These are phyloP conservation scores for Notothenia coriiceps DNA, from an alignment of 2,113 vertebrate species.

Conservation along the genomic window DNA sequence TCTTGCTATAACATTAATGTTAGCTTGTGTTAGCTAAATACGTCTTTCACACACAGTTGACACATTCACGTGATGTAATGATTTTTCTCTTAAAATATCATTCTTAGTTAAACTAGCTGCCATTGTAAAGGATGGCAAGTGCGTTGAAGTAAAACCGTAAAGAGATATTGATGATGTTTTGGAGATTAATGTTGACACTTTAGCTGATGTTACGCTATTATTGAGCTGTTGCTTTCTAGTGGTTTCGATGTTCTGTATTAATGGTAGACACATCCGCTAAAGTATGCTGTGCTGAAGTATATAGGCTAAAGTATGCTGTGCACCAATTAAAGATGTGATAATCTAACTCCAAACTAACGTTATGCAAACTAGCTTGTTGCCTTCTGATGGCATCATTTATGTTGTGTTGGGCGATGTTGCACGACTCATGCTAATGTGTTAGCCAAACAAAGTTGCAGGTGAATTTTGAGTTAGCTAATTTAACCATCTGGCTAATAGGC, in stretches of 20 bases:
- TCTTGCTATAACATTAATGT: slow-evolving; percentile 30
- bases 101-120: neutral
- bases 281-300: neutral
- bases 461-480: slow-evolving; percentile 37
- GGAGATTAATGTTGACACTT: slow-evolving; percentile 51
- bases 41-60: slow-evolving; percentile 5
- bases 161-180: slow-evolving; percentile 29
- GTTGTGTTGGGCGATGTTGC: slow-evolving; percentile 28
- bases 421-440: slow-evolving; percentile 40
- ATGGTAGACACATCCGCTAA: neutral
- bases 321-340: neutral
- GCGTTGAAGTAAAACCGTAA: neutral
- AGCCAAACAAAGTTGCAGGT: slow-evolving; percentile 73
- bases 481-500: neutral
- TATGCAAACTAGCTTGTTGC: slow-evolving; percentile 8
- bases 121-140: neutral
- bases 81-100: neutral
- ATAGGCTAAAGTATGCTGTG: neutral
- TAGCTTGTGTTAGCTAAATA: slow-evolving; percentile 42
- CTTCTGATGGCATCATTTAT: slow-evolving; percentile 19
- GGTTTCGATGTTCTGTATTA: neutral
- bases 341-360: slow-evolving; percentile 5
- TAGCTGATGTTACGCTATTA: slow-evolving; percentile 47
- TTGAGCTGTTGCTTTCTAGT: slow-evolving; percentile 36
- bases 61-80: neutral